Evolutionary conservation across 2,113 vertebrate genomes (phyloP).

Genomic region (Nyctereutes procyonoides): DNA sequence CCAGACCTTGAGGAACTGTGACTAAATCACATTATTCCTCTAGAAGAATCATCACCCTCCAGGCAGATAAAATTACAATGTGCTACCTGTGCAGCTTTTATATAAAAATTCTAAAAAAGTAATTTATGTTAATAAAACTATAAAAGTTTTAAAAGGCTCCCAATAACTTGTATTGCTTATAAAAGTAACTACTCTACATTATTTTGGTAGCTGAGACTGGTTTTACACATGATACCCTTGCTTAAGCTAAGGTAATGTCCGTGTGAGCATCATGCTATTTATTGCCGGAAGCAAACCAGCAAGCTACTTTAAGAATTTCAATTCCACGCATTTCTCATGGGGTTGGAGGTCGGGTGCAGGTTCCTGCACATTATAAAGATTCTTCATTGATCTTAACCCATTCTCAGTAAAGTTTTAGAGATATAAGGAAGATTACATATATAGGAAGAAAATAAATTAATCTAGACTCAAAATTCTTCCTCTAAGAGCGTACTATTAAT

Average conservation of each 20-base stretch:
- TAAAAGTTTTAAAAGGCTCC: slow-evolving; percentile 43
- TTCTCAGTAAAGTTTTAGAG: slow-evolving; percentile 51
- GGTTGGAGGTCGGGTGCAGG: too few relatives aligned
- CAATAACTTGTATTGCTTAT: slow-evolving; percentile 32
- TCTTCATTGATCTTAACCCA: background rate
- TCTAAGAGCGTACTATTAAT: slow-evolving; percentile 49
- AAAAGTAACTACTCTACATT: slow-evolving; percentile 49
- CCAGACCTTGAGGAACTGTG: background rate
- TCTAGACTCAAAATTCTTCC: background rate
- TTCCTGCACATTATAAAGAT: background rate
- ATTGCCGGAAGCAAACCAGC: background rate
- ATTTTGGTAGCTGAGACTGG: background rate
- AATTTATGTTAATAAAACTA: slow-evolving; percentile 47
- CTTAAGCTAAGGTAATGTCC: background rate
- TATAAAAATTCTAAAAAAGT: slow-evolving; percentile 54
- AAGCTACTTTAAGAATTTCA: background rate
- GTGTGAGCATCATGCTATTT: background rate
- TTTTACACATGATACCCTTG: background rate
- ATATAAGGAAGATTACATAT: slow-evolving; percentile 9
- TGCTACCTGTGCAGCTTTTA: slow-evolving; percentile 28
- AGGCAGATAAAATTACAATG: slow-evolving; percentile 5
- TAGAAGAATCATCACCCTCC: background rate
- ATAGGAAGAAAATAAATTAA: slow-evolving; percentile 70
- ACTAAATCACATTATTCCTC: slow-evolving; percentile 44
- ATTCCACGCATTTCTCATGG: background rate